These are phyloP conservation scores for Archivesica marissinica DNA, from an alignment of 1,140 invertebrate genomes.

Conservation along the genomic window DNA sequence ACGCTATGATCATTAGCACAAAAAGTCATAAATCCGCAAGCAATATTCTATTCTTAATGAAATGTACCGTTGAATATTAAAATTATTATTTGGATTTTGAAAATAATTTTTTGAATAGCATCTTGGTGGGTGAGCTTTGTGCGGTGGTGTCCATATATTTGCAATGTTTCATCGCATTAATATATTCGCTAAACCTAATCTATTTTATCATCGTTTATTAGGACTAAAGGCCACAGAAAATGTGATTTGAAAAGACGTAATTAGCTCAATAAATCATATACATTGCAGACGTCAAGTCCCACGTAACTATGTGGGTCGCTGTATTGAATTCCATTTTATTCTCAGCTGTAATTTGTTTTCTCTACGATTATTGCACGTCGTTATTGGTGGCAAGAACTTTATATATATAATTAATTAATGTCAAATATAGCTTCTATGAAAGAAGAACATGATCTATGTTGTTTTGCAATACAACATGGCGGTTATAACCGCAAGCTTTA, in stretches of 20 bases:
- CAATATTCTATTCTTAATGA: neutral
- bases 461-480: no score
- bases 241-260: conserved; percentile 1
- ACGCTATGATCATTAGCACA: conserved; percentile 3
- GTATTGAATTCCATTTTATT: no score
- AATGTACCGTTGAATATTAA: conserved; percentile 35
- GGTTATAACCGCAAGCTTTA: no score
- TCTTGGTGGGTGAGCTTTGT: conserved; percentile 16
- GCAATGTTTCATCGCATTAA: conserved; percentile 18
- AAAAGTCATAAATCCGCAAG: conserved; percentile 10
- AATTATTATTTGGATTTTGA: conserved; percentile 10
- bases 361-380: no score
- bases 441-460: no score
- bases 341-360: no score
- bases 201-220: conserved; percentile 29
- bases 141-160: conserved; percentile 10
- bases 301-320: no score
- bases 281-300: no score
- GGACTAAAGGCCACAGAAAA: conserved; percentile 30
- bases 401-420: no score
- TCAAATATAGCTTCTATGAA: no score
- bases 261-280: neutral
- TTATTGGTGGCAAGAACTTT: no score
- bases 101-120: neutral
- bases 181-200: conserved; percentile 4